Percentiles rank a stretch among this genome's conserved stretches.
Conservation (phyloP, 1,140 invertebrate species). For the Chrysopa pallens region DNA sequence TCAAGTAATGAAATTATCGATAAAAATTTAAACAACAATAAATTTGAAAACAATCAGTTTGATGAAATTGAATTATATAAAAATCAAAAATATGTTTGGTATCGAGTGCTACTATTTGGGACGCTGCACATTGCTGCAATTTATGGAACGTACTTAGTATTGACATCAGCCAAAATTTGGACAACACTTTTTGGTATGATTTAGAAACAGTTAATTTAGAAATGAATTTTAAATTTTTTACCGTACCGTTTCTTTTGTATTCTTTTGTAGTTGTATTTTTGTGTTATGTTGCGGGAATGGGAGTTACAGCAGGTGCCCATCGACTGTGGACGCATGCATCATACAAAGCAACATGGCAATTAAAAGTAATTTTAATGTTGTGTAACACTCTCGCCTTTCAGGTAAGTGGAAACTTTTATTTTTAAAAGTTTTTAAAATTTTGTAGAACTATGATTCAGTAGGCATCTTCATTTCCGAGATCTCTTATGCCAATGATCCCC, state of each 20-base stretch:
- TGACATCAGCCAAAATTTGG: constrained; percentile 34
- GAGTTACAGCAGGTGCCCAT: constrained; percentile 74
- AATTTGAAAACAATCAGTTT: too few relatives aligned
- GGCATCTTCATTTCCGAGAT: too few relatives aligned
- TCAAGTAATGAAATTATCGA: too few relatives aligned
- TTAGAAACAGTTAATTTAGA: background rate
- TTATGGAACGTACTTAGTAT: constrained; percentile 41
- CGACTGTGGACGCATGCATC: constrained; percentile 77
- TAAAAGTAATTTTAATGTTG: constrained; percentile 59
- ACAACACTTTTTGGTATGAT: constrained; percentile 23
- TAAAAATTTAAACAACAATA: too few relatives aligned
- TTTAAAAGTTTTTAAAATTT: too few relatives aligned
- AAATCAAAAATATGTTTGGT: constrained; percentile 60
- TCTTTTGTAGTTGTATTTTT: constrained; percentile 39
- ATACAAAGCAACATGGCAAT: constrained; percentile 50
- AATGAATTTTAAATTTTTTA: constrained; percentile 4
- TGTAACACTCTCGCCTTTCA: constrained; percentile 68
- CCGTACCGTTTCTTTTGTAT: constrained; percentile 1
- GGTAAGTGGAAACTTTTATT: too few relatives aligned
- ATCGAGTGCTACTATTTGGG: constrained; percentile 48
- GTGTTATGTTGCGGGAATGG: constrained; percentile 39
- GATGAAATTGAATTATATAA: too few relatives aligned
- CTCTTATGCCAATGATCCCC: too few relatives aligned
- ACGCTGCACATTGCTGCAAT: constrained; percentile 45
- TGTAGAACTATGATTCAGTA: too few relatives aligned